Percentiles rank a stretch among this genome's conserved stretches.
phyloP scores from a whole-genome alignment of 2,113 vertebrate genomes.

The Aptenodytes patagonicus region DNA sequence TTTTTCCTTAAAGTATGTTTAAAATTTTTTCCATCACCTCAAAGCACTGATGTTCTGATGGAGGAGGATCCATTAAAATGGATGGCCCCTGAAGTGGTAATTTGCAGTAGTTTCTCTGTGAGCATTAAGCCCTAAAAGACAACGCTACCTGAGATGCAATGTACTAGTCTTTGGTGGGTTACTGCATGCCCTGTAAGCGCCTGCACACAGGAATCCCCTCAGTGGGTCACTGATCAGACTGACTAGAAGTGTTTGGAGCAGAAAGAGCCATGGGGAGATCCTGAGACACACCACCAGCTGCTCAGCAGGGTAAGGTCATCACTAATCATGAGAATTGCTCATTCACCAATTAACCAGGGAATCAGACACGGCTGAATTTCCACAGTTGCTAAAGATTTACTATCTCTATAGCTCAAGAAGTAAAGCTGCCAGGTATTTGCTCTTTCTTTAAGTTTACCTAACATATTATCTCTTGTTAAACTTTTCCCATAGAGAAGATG shows the following conservation, averaged over 20 bases:
- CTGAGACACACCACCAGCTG: not conserved
- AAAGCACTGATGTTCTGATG: not conserved
- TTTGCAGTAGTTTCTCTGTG: not conserved
- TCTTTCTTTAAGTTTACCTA: not conserved
- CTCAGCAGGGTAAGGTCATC: not conserved
- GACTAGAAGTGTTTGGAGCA: not conserved
- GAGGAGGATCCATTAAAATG: not conserved
- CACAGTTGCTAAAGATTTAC: not conserved
- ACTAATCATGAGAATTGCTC: not conserved
- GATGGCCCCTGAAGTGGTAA: not conserved
- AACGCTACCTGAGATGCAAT: not conserved
- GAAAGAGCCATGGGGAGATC: not conserved
- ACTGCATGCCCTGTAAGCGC: not conserved
- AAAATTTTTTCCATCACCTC: not conserved
- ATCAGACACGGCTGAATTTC: not conserved
- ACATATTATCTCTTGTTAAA: not conserved
- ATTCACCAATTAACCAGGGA: not conserved
- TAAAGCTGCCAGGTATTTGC: not conserved
- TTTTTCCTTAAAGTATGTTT: not conserved
- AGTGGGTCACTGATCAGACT: not conserved
- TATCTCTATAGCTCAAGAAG: not conserved
- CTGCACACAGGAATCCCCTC: not conserved
- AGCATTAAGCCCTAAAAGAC: not conserved
- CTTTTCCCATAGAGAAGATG: not conserved
- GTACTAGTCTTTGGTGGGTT: not conserved